Conservation (phyloP, 92 coral and sea anemone species). For the Epizoanthus fatuus region DNA sequence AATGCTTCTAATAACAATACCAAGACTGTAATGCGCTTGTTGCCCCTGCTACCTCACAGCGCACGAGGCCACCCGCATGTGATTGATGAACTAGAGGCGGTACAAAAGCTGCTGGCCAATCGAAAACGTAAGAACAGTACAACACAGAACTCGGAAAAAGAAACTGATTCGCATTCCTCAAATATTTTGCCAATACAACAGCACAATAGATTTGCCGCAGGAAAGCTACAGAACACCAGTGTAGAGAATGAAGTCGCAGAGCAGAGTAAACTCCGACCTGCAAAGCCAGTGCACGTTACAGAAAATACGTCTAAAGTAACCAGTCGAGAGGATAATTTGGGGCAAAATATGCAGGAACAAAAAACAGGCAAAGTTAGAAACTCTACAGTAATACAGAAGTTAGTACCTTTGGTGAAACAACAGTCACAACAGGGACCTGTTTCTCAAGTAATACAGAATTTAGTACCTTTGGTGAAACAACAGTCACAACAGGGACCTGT, state of each 20-base stretch:
- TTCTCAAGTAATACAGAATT: neutral
- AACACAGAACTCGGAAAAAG: neutral
- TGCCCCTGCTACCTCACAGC: neutral
- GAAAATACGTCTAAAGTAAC: neutral
- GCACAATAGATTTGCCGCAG: neutral
- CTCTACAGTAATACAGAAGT: neutral
- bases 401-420: neutral
- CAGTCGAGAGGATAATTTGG: neutral
- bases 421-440: neutral
- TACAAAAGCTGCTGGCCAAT: neutral
- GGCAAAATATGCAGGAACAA: neutral
- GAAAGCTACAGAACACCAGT: too few relatives aligned
- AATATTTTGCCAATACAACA: neutral
- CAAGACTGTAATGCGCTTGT: neutral
- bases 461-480: neutral
- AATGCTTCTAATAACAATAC: neutral
- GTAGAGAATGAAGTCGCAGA: neutral
- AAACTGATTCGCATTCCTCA: neutral
- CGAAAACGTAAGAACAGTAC: conserved; percentile 3
- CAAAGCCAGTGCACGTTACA: neutral
- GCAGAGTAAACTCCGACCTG: neutral
- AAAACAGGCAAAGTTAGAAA: neutral
- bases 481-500: neutral
- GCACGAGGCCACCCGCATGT: neutral
- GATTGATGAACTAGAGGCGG: neutral